Evolutionary conservation across 2,113 vertebrate genomes (phyloP).

Genomic region (Hyperoodon ampullatus): DNA sequence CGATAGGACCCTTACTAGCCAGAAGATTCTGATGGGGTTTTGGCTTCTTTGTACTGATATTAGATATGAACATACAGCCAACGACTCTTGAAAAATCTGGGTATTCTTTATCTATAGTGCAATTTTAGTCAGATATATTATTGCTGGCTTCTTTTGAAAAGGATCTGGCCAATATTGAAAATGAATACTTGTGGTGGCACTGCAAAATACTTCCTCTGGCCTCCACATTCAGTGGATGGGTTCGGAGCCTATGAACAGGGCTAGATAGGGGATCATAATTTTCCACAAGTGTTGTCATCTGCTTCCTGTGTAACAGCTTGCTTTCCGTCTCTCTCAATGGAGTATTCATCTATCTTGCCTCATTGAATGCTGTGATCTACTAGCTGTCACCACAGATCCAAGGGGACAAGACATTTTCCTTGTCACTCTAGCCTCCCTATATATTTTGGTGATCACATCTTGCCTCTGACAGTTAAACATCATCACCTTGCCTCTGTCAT

Average conservation of each 20-base stretch:
- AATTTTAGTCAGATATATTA: not conserved
- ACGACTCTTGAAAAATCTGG: not conserved
- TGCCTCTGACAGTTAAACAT: not conserved
- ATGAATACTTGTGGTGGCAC: not conserved
- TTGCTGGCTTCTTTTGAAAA: not conserved
- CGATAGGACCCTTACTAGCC: not conserved
- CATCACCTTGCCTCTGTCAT: not conserved
- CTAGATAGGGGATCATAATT: no score
- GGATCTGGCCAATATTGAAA: not conserved
- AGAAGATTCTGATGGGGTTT: not conserved
- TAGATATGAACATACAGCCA: not conserved
- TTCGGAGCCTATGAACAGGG: not conserved
- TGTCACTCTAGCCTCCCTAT: not conserved
- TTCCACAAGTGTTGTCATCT: accelerated
- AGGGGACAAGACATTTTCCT: not conserved
- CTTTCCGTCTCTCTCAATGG: not conserved
- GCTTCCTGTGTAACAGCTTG: not conserved
- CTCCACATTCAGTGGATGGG: not conserved
- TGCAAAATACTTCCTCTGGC: not conserved
- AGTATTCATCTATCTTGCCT: not conserved
- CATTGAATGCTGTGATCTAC: not conserved
- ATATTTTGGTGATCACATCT: not conserved
- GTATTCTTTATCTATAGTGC: not conserved
- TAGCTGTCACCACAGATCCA: not conserved
- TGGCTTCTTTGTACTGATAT: not conserved